Evolutionary conservation across 2,797 vertebrate genomes (phyloP).

Genomic region (Diglossa cyanea): DNA sequence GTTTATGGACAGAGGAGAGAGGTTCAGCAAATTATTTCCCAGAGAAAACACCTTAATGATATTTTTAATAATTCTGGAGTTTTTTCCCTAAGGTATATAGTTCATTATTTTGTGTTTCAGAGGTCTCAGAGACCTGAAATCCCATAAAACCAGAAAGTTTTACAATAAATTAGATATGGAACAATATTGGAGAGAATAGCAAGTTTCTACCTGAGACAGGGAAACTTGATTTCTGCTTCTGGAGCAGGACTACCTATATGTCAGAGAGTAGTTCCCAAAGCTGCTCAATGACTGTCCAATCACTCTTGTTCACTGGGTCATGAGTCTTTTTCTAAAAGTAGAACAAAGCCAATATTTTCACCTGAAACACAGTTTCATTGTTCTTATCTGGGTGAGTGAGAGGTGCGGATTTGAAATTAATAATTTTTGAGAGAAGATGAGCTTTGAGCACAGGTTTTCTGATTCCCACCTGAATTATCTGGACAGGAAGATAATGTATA

Average conservation of each 20-base stretch:
- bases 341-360: background rate
- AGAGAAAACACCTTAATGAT: background rate
- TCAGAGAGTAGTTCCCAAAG: background rate
- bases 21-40: background rate
- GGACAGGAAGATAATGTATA: background rate
- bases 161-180: background rate
- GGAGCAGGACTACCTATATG: background rate
- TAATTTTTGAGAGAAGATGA: background rate
- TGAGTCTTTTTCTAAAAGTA: background rate
- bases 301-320: background rate
- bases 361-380: background rate
- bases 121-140: background rate
- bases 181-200: background rate
- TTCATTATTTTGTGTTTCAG: background rate
- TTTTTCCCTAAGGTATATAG: background rate
- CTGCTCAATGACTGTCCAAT: background rate
- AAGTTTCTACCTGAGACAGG: background rate
- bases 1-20: constrained; percentile 71
- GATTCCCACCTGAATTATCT: background rate
- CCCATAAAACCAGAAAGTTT: background rate
- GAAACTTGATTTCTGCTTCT: background rate
- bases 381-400: background rate
- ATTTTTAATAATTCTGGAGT: background rate
- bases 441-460: background rate
- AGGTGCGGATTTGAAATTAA: background rate